Percentiles rank a stretch among this genome's conserved stretches.
phyloP scores from a whole-genome alignment of 2,888 invertebrate species.

The Aphodius granarius region DNA sequence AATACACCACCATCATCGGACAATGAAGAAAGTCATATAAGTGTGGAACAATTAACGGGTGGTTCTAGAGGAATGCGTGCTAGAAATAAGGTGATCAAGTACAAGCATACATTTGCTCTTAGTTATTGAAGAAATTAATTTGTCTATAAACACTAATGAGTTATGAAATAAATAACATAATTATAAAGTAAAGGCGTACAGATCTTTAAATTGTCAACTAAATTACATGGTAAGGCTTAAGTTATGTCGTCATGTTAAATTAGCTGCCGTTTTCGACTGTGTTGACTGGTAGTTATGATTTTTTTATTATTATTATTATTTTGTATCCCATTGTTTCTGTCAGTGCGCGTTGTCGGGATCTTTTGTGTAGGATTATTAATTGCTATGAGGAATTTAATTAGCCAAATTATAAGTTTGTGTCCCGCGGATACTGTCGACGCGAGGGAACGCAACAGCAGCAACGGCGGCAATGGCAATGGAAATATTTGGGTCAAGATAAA shows the following conservation, averaged over 20 bases:
- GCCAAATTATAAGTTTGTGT: slow-evolving; percentile 13
- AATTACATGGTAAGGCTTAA: slow-evolving; percentile 27
- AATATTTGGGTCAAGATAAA: slow-evolving; percentile 4
- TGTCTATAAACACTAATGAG: too few relatives aligned
- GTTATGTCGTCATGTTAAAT: slow-evolving; percentile 15
- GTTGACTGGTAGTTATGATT: background rate
- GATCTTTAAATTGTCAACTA: slow-evolving; percentile 32
- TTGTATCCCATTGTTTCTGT: background rate
- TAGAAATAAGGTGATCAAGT: too few relatives aligned
- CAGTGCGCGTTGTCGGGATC: background rate
- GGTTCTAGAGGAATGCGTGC: too few relatives aligned
- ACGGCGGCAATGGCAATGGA: background rate
- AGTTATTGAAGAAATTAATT: background rate
- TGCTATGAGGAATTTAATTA: slow-evolving; percentile 12
- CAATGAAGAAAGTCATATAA: too few relatives aligned
- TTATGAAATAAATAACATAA: too few relatives aligned
- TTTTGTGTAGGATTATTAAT: slow-evolving; percentile 3
- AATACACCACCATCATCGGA: too few relatives aligned
- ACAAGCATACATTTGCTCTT: too few relatives aligned
- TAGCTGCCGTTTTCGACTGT: slow-evolving; percentile 8
- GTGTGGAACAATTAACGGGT: too few relatives aligned
- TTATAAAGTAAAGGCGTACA: slow-evolving; percentile 27
- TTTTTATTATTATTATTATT: background rate
- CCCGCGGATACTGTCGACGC: slow-evolving; percentile 10
- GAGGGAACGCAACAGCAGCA: too few relatives aligned